phyloP scores from a whole-genome alignment of 2,888 invertebrate species.

The Nezara viridula region DNA sequence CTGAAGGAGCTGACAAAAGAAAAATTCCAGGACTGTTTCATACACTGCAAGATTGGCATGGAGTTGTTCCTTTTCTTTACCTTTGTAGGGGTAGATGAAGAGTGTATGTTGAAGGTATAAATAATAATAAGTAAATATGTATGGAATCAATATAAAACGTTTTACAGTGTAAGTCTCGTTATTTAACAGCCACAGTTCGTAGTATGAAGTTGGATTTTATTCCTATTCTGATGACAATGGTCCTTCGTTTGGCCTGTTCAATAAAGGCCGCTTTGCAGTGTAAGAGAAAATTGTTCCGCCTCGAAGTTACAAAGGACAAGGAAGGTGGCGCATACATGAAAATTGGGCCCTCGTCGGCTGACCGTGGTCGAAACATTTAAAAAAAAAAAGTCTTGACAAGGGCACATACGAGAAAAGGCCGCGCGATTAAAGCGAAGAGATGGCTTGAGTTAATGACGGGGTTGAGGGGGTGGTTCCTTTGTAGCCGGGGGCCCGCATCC shows the following conservation, averaged over 20 bases:
- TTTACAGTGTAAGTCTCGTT: too few species aligned
- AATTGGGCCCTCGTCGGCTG: slow-evolving; percentile 29
- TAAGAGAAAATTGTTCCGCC: slow-evolving; percentile 9
- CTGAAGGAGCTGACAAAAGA: too few species aligned
- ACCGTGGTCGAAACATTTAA: slow-evolving; percentile 37
- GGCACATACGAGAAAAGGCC: slow-evolving; percentile 51
- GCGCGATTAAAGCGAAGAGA: slow-evolving; percentile 56
- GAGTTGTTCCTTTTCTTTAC: too few species aligned
- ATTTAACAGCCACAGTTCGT: too few species aligned
- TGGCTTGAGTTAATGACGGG: slow-evolving; percentile 62
- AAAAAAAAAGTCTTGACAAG: slow-evolving; percentile 9
- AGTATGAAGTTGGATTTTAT: too few species aligned
- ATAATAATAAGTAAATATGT: too few species aligned
- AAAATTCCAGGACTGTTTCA: too few species aligned
- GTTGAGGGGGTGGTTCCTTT: slow-evolving; percentile 52
- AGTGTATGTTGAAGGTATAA: too few species aligned
- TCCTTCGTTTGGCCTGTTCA: slow-evolving; percentile 8
- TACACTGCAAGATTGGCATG: too few species aligned
- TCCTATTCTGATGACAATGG: background rate
- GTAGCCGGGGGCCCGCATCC: slow-evolving; percentile 56
- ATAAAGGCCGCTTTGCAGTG: background rate
- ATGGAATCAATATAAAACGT: too few species aligned
- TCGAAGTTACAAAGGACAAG: background rate
- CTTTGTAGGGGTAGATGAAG: too few species aligned
- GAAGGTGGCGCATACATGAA: slow-evolving; percentile 34